Percentiles rank a stretch among this genome's conserved stretches.
phyloP scores from a whole-genome alignment of 2,113 vertebrate species.

The Phasianus colchicus region DNA sequence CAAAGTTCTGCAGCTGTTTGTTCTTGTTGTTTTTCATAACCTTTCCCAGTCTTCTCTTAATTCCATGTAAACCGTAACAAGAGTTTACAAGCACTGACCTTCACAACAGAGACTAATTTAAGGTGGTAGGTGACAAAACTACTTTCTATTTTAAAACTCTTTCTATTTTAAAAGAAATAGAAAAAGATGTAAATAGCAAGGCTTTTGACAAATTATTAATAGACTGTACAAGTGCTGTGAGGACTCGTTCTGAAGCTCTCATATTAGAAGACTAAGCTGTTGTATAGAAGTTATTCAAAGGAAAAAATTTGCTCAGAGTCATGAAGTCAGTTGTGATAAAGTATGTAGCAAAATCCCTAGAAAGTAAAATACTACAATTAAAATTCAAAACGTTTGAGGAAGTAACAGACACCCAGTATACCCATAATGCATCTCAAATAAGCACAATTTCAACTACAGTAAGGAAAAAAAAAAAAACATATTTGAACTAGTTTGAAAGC shows the following conservation, averaged over 20 bases:
- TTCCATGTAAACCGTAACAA: neutral
- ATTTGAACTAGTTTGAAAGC: fast-evolving
- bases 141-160: no score
- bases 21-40: neutral
- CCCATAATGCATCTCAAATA: fast-evolving
- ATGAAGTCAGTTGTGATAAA: neutral
- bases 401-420: neutral
- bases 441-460: neutral
- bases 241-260: neutral
- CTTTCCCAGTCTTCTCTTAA: neutral
- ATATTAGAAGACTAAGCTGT: neutral
- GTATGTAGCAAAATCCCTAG: fast-evolving
- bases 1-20: fast-evolving
- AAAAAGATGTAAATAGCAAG: neutral
- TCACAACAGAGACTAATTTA: neutral
- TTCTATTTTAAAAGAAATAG: neutral
- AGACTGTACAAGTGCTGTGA: fast-evolving
- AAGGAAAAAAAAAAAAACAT: neutral
- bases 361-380: neutral
- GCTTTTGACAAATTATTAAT: neutral
- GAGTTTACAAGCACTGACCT: neutral
- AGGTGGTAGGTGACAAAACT: neutral
- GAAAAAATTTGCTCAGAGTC: neutral
- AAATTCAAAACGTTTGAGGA: fast-evolving
- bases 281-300: neutral